These are phyloP conservation scores for Siderastrea siderea DNA, from an alignment of 92 coral and sea anemone genomes.

Conservation along the genomic window DNA sequence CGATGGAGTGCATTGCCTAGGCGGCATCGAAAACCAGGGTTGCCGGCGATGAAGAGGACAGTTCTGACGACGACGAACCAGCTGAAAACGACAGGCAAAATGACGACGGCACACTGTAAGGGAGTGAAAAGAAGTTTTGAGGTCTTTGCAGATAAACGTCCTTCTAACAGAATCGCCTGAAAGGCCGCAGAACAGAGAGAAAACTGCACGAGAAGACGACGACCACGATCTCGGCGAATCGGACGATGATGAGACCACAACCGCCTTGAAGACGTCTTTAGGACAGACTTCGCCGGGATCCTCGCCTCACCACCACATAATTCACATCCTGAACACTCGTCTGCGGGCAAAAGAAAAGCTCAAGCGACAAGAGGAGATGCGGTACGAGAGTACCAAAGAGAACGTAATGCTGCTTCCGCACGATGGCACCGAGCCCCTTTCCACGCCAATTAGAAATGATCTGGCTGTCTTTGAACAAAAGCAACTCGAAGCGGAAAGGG, in stretches of 20 bases:
- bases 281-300: background rate
- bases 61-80: background rate
- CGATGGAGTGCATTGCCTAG: slow-evolving; percentile 34
- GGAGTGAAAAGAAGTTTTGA: slow-evolving; percentile 21
- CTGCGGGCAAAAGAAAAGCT: background rate
- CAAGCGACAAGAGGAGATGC: background rate
- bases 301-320: background rate
- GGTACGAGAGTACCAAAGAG: background rate
- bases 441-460: slow-evolving; percentile 3
- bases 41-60: slow-evolving; percentile 22
- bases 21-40: slow-evolving; percentile 32
- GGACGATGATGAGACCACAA: background rate
- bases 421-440: background rate
- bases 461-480: background rate
- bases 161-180: slow-evolving; percentile 4
- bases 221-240: background rate
- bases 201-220: background rate
- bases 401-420: background rate
- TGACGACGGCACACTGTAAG: background rate
- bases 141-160: slow-evolving; percentile 5
- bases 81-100: background rate
- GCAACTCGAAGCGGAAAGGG: background rate
- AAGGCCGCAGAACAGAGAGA: background rate
- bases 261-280: background rate
- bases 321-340: background rate